A percentile compares a stretch with the other conserved stretches of the same genome.
phyloP scores from a whole-genome alignment of 2,113 vertebrate species.

The Bos indicus region DNA sequence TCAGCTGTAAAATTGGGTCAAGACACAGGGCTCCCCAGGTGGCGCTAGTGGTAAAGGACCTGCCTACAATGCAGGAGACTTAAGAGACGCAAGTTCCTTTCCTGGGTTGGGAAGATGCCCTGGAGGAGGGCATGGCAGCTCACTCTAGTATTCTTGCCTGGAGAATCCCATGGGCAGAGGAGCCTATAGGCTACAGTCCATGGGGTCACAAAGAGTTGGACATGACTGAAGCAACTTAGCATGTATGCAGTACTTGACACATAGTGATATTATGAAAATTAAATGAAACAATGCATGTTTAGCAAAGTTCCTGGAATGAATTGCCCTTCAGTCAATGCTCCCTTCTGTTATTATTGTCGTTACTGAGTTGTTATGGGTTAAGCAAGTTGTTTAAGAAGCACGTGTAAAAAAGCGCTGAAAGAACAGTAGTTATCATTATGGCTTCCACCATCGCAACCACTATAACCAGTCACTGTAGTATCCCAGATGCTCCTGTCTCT shows the following conservation, averaged over 20 bases:
- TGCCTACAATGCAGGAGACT: neutral
- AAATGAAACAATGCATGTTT: neutral
- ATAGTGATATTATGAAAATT: neutral
- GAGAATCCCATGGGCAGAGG: neutral
- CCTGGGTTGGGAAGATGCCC: neutral
- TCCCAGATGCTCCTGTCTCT: neutral
- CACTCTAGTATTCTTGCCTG: neutral
- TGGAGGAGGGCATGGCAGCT: neutral
- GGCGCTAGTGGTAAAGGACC: neutral
- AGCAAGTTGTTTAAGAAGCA: neutral
- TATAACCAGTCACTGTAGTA: neutral
- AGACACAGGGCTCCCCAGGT: neutral
- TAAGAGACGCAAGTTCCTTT: neutral
- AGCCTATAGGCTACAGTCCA: neutral
- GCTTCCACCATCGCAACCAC: neutral
- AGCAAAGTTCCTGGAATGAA: neutral
- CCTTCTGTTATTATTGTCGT: neutral
- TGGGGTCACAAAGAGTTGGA: neutral
- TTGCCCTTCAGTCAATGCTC: neutral
- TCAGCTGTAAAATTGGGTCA: neutral
- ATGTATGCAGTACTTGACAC: neutral
- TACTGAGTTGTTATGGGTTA: neutral
- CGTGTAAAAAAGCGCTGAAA: neutral
- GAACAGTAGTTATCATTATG: neutral
- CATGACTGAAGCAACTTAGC: neutral